Evolutionary conservation across 2,888 invertebrate species (phyloP), one percentile per base, ranked within the genome.

Genomic region (Andrena fulva): DNA sequence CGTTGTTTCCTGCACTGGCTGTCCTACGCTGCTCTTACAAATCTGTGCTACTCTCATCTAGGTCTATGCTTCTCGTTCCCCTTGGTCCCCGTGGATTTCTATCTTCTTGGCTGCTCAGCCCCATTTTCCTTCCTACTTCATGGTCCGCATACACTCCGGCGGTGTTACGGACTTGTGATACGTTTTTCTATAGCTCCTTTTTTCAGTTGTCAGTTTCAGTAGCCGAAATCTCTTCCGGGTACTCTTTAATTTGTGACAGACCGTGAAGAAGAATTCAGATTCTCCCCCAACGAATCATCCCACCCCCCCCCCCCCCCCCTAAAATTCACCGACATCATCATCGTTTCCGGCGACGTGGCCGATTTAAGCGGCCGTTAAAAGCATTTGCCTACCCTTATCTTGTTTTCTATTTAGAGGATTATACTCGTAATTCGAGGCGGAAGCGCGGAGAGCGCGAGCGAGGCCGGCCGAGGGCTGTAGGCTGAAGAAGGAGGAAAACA

Each of bases 361-460:
- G 84, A 82, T 78, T 79, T 80, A 85, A 77, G 77, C 78, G 74
- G 66, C 64, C 75, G 82, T 78, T 78, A 78, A 79, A 84, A 72
- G 82, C 82, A 84, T 84, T 84, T 84, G 84, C 84, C 68, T 79
- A 76, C 63, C 42, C 81, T 82, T 78, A 82, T 84, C 84, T 78
- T 82, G 78, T 76, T 87, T 87, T 87, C 87, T 87, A 87, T 87
- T 87, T 85, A 84, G 84, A 67, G 87, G 85, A 87, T 87, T 87
- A 87, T 80, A 52, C 79, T 79, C 80, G 79, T 83, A 84, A 85
- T 84, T 87, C 87, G 85, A 56, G 64, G 42, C 59, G 64, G 75
- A 75, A 60, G 42, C 75, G 77, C 63, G 63, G n/a, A 31, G 52
- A 54, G 16, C 33, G 54, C 35, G 69, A 60, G 29, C 35, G 59